Evolutionary conservation across 2,113 vertebrate genomes (phyloP).

Genomic region (Sterna hirundo): DNA sequence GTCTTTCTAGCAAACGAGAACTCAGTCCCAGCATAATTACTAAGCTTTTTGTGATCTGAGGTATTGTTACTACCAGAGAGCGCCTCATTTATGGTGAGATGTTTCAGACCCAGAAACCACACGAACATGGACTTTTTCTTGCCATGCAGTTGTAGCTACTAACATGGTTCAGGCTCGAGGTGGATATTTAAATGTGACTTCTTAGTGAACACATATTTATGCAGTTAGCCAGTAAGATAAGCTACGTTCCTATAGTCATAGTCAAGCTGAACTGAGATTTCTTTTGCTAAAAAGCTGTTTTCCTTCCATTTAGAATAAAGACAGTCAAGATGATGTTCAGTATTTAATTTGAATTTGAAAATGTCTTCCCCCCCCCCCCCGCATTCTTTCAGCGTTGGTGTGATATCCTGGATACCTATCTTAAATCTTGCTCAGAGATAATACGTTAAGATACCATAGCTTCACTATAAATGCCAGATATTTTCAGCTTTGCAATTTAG

Average conservation of each 20-base stretch:
- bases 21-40: neutral
- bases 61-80: neutral
- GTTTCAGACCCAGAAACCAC: neutral
- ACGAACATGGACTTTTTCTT: neutral
- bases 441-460: neutral
- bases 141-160: neutral
- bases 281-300: neutral
- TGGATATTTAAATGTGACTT: neutral
- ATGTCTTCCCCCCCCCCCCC: neutral
- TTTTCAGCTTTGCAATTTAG: conserved; percentile 33
- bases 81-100: neutral
- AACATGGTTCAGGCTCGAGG: neutral
- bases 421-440: conserved; percentile 16
- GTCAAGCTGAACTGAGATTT: neutral
- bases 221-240: neutral
- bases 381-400: conserved; percentile 7
- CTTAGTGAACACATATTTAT: neutral
- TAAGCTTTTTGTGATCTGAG: neutral
- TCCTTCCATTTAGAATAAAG: neutral
- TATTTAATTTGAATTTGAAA: conserved; percentile 27
- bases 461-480: conserved; percentile 34
- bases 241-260: neutral
- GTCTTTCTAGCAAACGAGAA: neutral
- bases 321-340: neutral
- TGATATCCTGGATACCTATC: conserved; percentile 53